A percentile compares a stretch with the other conserved stretches of the same genome.
Conservation (phyloP, 1,140 invertebrate species). For the Nasonia vitripennis region DNA sequence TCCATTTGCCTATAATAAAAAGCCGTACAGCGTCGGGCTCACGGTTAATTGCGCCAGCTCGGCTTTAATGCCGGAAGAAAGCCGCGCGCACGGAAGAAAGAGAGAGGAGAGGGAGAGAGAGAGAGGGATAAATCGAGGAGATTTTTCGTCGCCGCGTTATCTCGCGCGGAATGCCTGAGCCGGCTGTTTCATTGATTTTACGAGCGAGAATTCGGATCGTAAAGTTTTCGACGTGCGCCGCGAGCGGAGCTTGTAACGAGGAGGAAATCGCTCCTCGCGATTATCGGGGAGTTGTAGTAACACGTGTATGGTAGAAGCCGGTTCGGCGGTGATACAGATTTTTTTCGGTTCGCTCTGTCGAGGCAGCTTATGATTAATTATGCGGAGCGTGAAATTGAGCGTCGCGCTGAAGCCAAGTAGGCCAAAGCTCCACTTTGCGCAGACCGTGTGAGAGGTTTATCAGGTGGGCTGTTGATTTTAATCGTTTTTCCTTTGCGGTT, state of each 20-base stretch:
- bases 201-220: slow-evolving; percentile 17
- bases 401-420: not conserved
- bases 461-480: not conserved
- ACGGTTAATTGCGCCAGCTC: not conserved
- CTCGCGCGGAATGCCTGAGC: slow-evolving; percentile 4
- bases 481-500: not conserved
- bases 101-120: not conserved
- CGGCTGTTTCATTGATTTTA: slow-evolving; percentile 8
- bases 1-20: slow-evolving; percentile 11
- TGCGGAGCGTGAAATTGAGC: slow-evolving; percentile 21
- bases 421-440: slow-evolving; percentile 57
- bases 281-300: not conserved
- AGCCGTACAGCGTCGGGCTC: not conserved
- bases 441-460: slow-evolving; percentile 59
- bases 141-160: slow-evolving; percentile 14
- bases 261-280: not conserved
- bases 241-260: not conserved
- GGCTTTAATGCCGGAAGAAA: slow-evolving; percentile 22
- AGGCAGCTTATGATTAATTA: not conserved
- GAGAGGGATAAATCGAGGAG: slow-evolving; percentile 14
- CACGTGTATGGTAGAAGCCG: too few relatives aligned
- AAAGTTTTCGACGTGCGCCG: not conserved
- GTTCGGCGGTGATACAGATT: not conserved
- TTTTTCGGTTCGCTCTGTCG: too few relatives aligned
- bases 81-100: not conserved